Percentiles rank a stretch among this genome's conserved stretches.
phyloP scores from a whole-genome alignment of 2,797 vertebrate species.

The Coilia nasus region DNA sequence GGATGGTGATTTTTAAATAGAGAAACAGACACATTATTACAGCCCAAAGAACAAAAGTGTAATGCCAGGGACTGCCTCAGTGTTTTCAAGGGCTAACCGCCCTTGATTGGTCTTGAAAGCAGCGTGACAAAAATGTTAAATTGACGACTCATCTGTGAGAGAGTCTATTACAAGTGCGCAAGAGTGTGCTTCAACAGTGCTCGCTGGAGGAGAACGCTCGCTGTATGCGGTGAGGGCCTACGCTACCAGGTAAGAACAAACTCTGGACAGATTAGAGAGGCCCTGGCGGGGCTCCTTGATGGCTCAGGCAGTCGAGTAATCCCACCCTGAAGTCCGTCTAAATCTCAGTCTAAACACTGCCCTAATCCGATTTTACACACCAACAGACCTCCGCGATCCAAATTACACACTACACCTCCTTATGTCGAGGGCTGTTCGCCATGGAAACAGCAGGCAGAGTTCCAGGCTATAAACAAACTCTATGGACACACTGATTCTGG shows the following conservation, averaged over 20 bases:
- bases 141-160: no score
- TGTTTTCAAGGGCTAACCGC: no score
- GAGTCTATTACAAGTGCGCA: no score
- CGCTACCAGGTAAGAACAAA: not conserved
- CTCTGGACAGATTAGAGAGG: not conserved
- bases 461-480: not conserved
- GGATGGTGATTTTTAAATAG: no score
- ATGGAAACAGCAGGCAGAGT: not conserved
- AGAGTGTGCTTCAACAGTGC: no score
- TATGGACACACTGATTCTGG: not conserved
- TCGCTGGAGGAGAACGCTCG: no score
- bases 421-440: not conserved
- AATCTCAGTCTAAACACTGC: constrained; percentile 1
- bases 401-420: constrained; percentile 7
- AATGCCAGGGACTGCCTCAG: no score
- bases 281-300: not conserved
- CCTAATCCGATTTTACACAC: not conserved
- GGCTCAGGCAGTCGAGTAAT: not conserved
- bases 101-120: no score
- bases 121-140: no score
- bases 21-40: no score
- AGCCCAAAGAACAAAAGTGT: no score
- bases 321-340: constrained; percentile 10
- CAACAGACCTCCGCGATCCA: not conserved
- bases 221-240: not conserved